Conservation (phyloP, 2,113 vertebrate species). For the Puffinus mauretanicus region DNA sequence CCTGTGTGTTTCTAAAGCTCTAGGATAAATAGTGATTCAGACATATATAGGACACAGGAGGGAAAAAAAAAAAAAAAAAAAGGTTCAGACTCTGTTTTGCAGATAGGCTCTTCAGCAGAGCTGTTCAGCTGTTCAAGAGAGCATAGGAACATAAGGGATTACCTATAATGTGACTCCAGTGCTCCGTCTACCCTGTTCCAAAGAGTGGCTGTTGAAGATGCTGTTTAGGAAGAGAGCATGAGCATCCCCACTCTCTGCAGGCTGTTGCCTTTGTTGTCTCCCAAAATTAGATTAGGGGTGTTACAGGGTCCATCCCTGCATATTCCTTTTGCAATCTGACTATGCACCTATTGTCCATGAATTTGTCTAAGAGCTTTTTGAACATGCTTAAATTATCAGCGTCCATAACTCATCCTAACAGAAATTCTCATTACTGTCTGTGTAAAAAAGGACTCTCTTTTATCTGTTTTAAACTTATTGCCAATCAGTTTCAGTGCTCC, state of each 20-base stretch:
- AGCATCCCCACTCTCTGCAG: neutral
- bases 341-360: neutral
- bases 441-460: neutral
- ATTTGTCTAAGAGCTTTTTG: neutral
- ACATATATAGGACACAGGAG: neutral
- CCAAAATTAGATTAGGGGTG: neutral
- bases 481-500: neutral
- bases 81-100: neutral
- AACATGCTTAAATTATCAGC: neutral
- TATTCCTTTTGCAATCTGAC: neutral
- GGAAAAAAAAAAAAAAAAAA: neutral
- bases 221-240: neutral
- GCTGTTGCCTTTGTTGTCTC: rapidly evolving
- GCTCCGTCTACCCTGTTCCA: neutral
- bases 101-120: neutral
- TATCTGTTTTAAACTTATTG: neutral
- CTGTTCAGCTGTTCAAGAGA: neutral
- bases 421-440: neutral
- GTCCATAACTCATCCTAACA: neutral
- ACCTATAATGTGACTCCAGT: neutral
- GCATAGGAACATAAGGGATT: neutral
- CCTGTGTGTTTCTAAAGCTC: neutral
- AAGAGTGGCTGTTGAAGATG: neutral
- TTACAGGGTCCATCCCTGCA: neutral
- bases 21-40: neutral